phyloP scores from a whole-genome alignment of 2,797 vertebrate genomes.

The Amniataba percoides region DNA sequence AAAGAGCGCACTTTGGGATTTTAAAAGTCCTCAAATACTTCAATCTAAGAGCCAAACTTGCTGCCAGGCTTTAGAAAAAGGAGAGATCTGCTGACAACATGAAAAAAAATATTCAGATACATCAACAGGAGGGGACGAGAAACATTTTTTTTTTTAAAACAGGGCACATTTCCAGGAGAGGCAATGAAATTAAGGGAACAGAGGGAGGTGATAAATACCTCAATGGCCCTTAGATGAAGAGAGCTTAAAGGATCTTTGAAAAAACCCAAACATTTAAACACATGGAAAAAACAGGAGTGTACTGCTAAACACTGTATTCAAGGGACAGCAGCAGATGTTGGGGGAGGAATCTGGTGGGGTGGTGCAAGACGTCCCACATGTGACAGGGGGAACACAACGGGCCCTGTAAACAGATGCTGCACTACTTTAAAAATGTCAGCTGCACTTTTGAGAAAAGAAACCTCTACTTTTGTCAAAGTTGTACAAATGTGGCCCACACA shows the following conservation, averaged over 20 bases:
- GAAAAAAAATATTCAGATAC: conserved; percentile 2
- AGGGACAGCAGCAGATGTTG: conserved; percentile 48
- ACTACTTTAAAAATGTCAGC: conserved; percentile 4
- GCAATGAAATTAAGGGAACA: conserved; percentile 40
- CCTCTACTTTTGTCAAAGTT: not conserved
- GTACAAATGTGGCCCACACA: conserved; percentile 39
- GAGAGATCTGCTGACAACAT: conserved; percentile 30
- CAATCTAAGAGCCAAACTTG: conserved; percentile 17
- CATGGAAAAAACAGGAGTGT: conserved; percentile 21
- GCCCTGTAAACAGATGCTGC: conserved; percentile 22
- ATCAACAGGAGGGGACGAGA: conserved; percentile 18
- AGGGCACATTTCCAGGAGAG: conserved; percentile 28
- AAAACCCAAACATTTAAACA: conserved; percentile 29
- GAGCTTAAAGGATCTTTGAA: conserved; percentile 43
- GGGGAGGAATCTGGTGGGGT: conserved; percentile 35
- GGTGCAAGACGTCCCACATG: conserved; percentile 26
- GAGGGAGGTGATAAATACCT: conserved; percentile 53
- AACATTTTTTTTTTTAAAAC: not conserved
- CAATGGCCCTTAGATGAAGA: conserved; percentile 58
- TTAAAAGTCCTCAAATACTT: conserved; percentile 40
- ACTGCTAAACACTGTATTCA: conserved; percentile 45
- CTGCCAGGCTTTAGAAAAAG: conserved; percentile 17
- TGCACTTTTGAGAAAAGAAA: conserved; percentile 8
- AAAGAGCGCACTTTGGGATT: conserved; percentile 52
- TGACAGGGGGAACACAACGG: conserved; percentile 32